Conservation (phyloP, 2,113 vertebrate genomes). For the Phodopus roborovskii region DNA sequence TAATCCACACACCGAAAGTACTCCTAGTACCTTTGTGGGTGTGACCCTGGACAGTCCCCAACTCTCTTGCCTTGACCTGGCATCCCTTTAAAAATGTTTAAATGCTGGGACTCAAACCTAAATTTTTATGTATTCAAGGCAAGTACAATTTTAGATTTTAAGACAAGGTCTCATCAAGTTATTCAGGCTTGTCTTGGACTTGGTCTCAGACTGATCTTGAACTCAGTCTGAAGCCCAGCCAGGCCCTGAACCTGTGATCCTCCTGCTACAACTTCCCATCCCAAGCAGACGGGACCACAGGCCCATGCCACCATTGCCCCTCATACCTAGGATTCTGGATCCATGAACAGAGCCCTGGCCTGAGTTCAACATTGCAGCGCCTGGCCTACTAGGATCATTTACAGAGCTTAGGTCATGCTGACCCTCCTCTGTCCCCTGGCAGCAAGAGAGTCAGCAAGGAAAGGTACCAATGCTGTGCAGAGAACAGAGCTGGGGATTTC, state of each 20-base stretch:
- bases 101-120: neutral
- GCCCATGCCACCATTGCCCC: neutral
- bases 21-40: neutral
- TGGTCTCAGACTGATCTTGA: neutral
- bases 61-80: neutral
- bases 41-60: rapidly evolving
- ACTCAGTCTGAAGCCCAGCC: neutral
- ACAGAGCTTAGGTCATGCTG: neutral
- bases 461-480: neutral
- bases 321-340: neutral
- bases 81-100: neutral
- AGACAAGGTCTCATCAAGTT: neutral
- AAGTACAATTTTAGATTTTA: neutral
- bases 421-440: neutral
- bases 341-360: no score
- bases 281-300: neutral
- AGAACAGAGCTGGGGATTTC: neutral
- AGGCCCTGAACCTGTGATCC: neutral
- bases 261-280: neutral
- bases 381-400: neutral
- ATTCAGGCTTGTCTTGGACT: neutral
- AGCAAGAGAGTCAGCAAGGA: neutral
- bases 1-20: neutral
- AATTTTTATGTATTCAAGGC: neutral
- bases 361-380: neutral